Base-by-base conservation (phyloP, 2,113 vertebrate genomes). In the Gambusia affinis region DNA sequence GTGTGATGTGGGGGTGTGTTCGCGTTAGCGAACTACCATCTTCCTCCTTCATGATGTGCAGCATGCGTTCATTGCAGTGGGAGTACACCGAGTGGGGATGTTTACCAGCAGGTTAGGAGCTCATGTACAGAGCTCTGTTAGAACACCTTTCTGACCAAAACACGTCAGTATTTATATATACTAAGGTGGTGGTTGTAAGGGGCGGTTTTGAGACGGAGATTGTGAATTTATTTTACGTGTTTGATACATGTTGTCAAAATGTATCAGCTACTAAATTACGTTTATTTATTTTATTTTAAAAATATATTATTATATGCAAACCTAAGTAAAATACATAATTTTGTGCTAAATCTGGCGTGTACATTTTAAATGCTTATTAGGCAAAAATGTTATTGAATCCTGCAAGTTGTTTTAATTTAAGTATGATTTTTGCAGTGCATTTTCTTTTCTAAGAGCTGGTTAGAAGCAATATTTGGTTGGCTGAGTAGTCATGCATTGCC, bases 1-100 rank as follows among this genome's bases (percentile, higher is more conserved):
- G 89, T 93, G 92, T 94, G 91, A 92, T 93, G 90, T 92, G 91
- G 93, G 94, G 93, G 94, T 94, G 94, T 95, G 94, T 95, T 94
- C 94, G 89, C 80, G 81, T 91, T 87, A 93, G 92, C 89, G 90
- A 93, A 94, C 93, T 93, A 94, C 93, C 94, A 93, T 95, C 94
- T 94, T 95, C 91, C 92, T 91, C 73, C 88, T 93, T 85, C 90
- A 86, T 82, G 95, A 95, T 93, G 89, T 88, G 90, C 90, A 92
- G 90, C 94, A 92, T 87, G 82, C 85, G 87, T 78, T 89, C 89
- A 87, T 84, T 91, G 91, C 88, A 88, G 89, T 91, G 90, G 93
- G 88, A 92, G 93, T 85, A 72, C 68, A 81, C 73, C 30, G 85
- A 79, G 85, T 79, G 84, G 75, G 76, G 81, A 85, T 91, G 83